A percentile compares a stretch with the other conserved stretches of the same genome.
phyloP scores from a whole-genome alignment of 1,140 invertebrate species.

The Propsilocerus akamusi region DNA sequence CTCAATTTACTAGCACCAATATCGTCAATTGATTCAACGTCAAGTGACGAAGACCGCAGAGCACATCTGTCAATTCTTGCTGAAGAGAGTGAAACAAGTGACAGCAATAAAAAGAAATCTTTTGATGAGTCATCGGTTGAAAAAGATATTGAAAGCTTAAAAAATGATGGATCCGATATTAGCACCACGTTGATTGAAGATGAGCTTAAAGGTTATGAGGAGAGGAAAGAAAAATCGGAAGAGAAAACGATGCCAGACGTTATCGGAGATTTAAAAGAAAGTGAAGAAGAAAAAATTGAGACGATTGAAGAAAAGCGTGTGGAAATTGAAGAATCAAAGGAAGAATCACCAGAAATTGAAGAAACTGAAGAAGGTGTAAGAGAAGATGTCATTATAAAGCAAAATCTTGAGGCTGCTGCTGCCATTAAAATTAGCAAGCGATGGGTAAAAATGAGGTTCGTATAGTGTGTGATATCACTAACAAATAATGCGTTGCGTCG shows the following conservation, averaged over 20 bases:
- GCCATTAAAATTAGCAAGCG: slow-evolving; percentile 1
- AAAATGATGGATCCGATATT: background rate
- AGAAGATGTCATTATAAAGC: background rate
- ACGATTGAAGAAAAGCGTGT: slow-evolving; percentile 11
- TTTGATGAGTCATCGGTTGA: slow-evolving; percentile 12
- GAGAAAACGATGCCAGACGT: background rate
- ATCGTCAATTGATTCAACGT: slow-evolving; percentile 21
- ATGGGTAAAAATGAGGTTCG: slow-evolving; percentile 14
- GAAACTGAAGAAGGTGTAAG: slow-evolving; percentile 9
- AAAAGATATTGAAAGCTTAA: background rate
- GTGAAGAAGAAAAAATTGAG: background rate
- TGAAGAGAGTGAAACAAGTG: slow-evolving; percentile 13
- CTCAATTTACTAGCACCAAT: slow-evolving; percentile 13
- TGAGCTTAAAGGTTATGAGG: background rate
- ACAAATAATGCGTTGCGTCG: background rate
- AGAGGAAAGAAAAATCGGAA: background rate
- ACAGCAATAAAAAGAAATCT: background rate
- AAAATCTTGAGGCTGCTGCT: background rate
- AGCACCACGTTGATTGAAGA: background rate
- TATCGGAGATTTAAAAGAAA: slow-evolving; percentile 2
- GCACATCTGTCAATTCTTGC: slow-evolving; percentile 9
- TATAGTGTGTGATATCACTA: background rate
- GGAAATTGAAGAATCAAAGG: slow-evolving; percentile 18
- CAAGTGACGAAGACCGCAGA: slow-evolving; percentile 16
- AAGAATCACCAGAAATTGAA: slow-evolving; percentile 10